Percentiles rank a stretch among this genome's conserved stretches.
phyloP scores from a whole-genome alignment of 2,888 invertebrate species.

The Scaptodrosophila latifasciaeformis region DNA sequence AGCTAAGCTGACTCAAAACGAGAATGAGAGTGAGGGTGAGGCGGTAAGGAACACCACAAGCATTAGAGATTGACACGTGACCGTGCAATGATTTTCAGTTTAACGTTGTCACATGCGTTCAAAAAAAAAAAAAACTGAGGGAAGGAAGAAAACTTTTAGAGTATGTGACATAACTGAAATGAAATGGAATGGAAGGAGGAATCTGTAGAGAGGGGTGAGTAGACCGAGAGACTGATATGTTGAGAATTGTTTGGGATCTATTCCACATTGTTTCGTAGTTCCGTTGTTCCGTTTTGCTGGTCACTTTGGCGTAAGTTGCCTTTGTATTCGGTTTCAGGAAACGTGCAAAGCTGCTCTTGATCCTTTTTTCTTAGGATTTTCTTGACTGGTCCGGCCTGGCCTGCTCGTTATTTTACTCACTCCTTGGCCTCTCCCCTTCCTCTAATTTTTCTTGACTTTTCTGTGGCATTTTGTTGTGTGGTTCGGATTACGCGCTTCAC shows the following conservation, averaged over 20 bases:
- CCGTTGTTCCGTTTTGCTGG: slow-evolving; percentile 21
- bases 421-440: slow-evolving; percentile 12
- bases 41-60: slow-evolving; percentile 6
- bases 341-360: slow-evolving; percentile 66
- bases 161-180: slow-evolving; percentile 38
- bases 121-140: too few relatives aligned
- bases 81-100: slow-evolving; percentile 73
- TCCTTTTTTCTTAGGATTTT: slow-evolving; percentile 58
- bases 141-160: slow-evolving; percentile 16
- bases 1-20: too few relatives aligned
- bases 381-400: slow-evolving; percentile 19
- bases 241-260: too few relatives aligned
- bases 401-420: slow-evolving; percentile 7
- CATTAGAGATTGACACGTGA: slow-evolving; percentile 73
- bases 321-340: slow-evolving; percentile 47
- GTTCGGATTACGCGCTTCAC: slow-evolving; percentile 70
- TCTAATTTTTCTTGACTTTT: slow-evolving; percentile 7
- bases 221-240: too few relatives aligned
- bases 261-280: too few relatives aligned
- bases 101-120: slow-evolving; percentile 65
- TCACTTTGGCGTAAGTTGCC: slow-evolving; percentile 7
- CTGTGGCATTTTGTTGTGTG: slow-evolving; percentile 60
- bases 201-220: too few relatives aligned
- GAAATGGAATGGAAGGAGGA: too few relatives aligned
- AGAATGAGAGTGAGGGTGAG: too few relatives aligned